Conservation (phyloP, 2,113 vertebrate genomes). For the Channa argus region DNA sequence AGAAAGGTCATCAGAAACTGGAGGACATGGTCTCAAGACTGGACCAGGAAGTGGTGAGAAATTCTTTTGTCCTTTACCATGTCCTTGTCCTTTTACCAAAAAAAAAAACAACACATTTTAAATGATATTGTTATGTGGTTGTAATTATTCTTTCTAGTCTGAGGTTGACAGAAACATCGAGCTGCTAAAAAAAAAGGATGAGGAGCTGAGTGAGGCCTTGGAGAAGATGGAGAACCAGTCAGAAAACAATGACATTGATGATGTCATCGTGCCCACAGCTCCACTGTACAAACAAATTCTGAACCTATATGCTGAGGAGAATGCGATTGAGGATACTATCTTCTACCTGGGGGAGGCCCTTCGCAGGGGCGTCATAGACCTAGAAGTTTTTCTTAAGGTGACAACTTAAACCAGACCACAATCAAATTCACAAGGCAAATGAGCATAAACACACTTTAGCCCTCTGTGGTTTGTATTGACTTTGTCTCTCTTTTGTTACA, state of each 20-base stretch:
- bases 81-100: not conserved
- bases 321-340: conserved; percentile 99
- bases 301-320: conserved; percentile 98
- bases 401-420: conserved; percentile 7
- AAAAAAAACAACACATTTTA: no score
- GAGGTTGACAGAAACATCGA: conserved; percentile 98
- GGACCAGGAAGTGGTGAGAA: conserved; percentile 97
- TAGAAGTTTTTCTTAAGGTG: conserved; percentile 99
- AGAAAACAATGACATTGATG: conserved; percentile 98
- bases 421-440: not conserved
- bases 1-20: conserved; percentile 97
- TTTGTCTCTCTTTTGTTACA: conserved; percentile 67
- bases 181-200: conserved; percentile 96
- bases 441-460: not conserved
- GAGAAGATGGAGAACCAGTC: conserved; percentile 99
- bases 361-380: conserved; percentile 94
- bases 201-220: conserved; percentile 95
- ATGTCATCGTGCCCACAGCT: conserved; percentile 97
- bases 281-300: conserved; percentile 98
- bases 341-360: conserved; percentile 98
- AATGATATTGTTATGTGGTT: not conserved
- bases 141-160: conserved; percentile 78
- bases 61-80: not conserved
- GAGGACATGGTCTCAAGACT: conserved; percentile 97
- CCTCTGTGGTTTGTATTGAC: not conserved